Conservation (phyloP, 2,113 vertebrate species). For the Centropus unirufus region DNA sequence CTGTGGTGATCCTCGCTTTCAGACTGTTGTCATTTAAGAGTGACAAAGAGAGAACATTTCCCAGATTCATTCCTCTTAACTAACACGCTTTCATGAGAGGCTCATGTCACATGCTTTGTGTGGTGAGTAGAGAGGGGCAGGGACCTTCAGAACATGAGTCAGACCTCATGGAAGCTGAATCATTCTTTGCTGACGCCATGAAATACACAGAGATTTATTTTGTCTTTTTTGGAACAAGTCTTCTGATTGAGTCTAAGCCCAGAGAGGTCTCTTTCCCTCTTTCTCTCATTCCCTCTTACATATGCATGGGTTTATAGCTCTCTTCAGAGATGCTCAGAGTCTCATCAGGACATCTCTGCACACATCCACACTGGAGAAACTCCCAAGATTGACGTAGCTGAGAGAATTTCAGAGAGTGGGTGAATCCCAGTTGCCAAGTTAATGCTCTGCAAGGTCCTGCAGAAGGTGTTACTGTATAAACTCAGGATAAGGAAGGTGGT, state of each 20-base stretch:
- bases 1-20: not conserved
- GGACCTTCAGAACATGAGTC: not conserved
- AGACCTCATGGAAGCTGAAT: not conserved
- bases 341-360: not conserved
- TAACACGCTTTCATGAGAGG: not conserved
- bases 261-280: not conserved
- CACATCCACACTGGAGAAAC: not conserved
- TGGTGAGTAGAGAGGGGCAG: not conserved
- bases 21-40: not conserved
- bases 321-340: not conserved
- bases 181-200: not conserved
- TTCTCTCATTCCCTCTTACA: not conserved
- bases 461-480: accelerated
- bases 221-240: not conserved
- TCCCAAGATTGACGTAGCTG: not conserved
- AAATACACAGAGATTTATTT: not conserved
- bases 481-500: not conserved
- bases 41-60: not conserved
- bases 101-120: not conserved
- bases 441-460: not conserved
- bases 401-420: not conserved
- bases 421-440: not conserved
- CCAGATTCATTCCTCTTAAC: not conserved
- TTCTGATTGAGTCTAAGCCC: not conserved
- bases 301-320: accelerated